Conservation (phyloP, 2,888 invertebrate genomes). For the Omphaloscelis lunosa region DNA sequence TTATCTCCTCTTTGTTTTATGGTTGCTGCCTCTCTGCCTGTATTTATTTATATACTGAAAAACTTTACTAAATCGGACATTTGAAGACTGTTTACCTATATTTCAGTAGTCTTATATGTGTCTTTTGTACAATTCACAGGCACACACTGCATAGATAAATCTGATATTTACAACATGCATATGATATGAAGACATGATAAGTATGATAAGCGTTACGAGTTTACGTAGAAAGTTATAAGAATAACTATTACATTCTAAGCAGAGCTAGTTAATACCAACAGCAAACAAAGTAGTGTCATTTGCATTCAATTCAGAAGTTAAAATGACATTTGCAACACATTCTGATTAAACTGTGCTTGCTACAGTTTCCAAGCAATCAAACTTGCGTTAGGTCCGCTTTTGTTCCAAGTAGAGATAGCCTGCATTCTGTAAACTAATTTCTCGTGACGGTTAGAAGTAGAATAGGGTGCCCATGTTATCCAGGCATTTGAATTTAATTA, state of each 20-base stretch:
- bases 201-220: neutral
- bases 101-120: neutral
- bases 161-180: neutral
- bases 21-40: neutral
- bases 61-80: neutral
- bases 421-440: slow-evolving; percentile 24
- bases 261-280: neutral
- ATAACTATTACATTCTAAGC: neutral
- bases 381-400: slow-evolving; percentile 15
- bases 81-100: neutral
- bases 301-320: slow-evolving; percentile 49
- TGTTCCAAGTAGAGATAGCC: slow-evolving; percentile 10
- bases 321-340: slow-evolving; percentile 31
- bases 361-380: slow-evolving; percentile 33
- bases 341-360: slow-evolving; percentile 11
- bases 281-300: slow-evolving; percentile 1
- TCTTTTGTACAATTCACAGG: neutral
- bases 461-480: neutral
- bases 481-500: neutral
- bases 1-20: slow-evolving; percentile 31
- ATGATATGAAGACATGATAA: slow-evolving; percentile 17
- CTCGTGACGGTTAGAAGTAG: neutral
- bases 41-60: neutral
- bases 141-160: neutral
- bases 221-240: neutral